Evolutionary conservation across 2,888 invertebrate species (phyloP), one percentile per base, ranked within the genome.

Genomic region (Tethea ocularis): DNA sequence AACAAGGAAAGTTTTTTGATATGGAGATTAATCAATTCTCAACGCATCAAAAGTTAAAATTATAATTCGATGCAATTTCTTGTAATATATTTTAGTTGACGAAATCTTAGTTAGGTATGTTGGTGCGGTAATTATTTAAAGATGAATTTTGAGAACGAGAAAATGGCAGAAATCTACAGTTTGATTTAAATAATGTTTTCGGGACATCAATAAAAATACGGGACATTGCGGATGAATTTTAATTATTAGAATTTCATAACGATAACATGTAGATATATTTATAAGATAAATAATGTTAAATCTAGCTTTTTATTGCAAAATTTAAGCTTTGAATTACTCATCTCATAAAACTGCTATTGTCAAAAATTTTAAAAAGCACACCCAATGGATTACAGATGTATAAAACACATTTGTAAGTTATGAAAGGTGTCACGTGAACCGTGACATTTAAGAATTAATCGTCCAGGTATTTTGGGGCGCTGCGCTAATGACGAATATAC

Each of bases 401-500:
- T 24, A 17, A 52, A 13, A 54, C 13, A 33, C 53, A 20, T 53
- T 54, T 33, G 53, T 22, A 33, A 22, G 15, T 54, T 54, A 4
- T 15, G 29, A 33, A 36, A 22, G 54, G 53, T 53, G 33, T 53
- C 8, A 20, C 7, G 41, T 41, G 41, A 2, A 33, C 53, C 20
- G 20, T 11, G 33, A 33, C 53, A 53, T 53, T 36, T 33, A 36
- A 33, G 22, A 54, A 54, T 33, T 54, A 33, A 54, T 54, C 54
- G 20, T 20, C 33, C 54, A 33, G 33, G 13, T 10, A 54, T 54
- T 54, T 36, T 36, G 13, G 36, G 7, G 36, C 13, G 13, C 17
- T 15, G 17, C 29, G 33, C 29, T 29, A 53, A 53, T 29, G 20
- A 38, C 13, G n/a, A n/a, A n/a, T n/a, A 36, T 22, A 33, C 36